Percentiles rank a stretch among this genome's conserved stretches.
These are phyloP conservation scores for Cyclophora punctaria DNA, from an alignment of 2,888 invertebrate genomes.

Conservation along the genomic window DNA sequence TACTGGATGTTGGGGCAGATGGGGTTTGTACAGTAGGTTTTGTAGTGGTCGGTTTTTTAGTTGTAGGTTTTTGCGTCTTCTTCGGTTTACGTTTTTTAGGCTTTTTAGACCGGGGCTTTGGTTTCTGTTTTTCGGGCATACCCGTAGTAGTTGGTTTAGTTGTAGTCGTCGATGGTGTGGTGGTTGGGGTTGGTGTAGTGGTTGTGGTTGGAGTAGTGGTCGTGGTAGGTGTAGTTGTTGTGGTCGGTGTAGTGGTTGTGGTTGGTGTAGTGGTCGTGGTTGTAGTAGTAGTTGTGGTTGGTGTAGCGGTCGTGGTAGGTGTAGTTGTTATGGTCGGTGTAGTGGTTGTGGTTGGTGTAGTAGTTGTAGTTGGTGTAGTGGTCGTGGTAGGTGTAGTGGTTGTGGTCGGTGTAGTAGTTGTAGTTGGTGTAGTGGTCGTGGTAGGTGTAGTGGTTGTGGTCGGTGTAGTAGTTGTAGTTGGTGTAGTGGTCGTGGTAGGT, in stretches of 20 bases:
- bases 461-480: constrained; percentile 2
- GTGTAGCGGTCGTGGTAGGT: constrained; percentile 2
- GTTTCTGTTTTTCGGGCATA: too few relatives aligned
- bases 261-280: background rate
- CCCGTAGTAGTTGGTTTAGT: background rate
- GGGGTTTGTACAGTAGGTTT: too few relatives aligned
- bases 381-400: constrained; percentile 3
- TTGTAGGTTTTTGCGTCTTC: background rate
- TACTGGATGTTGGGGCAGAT: too few relatives aligned
- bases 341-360: background rate
- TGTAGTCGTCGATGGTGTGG: background rate
- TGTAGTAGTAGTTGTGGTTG: constrained; percentile 2
- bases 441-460: background rate
- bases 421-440: background rate
- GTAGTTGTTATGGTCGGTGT: constrained; percentile 1
- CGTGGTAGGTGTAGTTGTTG: constrained; percentile 5
- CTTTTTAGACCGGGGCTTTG: too few relatives aligned
- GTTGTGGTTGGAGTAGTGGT: background rate
- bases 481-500: background rate
- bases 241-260: background rate
- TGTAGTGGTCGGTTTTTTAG: too few relatives aligned
- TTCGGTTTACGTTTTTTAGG: too few relatives aligned
- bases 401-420: background rate
- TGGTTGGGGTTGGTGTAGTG: background rate
- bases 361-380: background rate